Conservation (phyloP, 2,113 vertebrate genomes). For the Tyrannus savana region DNA sequence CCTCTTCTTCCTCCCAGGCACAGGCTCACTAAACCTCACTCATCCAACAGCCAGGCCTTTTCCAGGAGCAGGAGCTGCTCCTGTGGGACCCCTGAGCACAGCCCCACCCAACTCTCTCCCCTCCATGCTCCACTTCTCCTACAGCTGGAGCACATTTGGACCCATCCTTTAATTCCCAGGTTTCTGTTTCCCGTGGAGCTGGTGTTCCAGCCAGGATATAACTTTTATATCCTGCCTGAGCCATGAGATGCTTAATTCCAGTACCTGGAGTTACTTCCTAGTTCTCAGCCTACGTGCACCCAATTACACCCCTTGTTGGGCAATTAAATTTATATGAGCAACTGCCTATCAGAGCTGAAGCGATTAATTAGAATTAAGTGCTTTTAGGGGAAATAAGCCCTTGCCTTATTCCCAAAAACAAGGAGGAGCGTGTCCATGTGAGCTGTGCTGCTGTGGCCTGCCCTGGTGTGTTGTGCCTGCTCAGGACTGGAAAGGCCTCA, state of each 20-base stretch:
- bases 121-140: not conserved
- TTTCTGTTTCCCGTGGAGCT: fast-evolving
- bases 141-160: fast-evolving
- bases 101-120: not conserved
- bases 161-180: not conserved
- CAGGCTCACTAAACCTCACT: not conserved
- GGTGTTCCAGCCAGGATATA: not conserved
- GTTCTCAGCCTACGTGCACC: not conserved
- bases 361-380: conserved; percentile 4
- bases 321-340: not conserved
- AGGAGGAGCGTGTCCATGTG: fast-evolving
- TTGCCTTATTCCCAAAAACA: not conserved
- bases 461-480: fast-evolving
- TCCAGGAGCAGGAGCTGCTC: not conserved
- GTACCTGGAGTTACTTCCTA: not conserved
- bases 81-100: not conserved
- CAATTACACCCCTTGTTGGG: not conserved
- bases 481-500: not conserved
- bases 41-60: not conserved
- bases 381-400: not conserved
- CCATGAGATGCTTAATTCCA: not conserved
- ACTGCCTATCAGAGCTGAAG: not conserved
- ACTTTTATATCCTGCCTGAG: not conserved
- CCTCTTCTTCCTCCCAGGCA: not conserved
- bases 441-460: not conserved